Evolutionary conservation across 2,797 vertebrate genomes (phyloP).

Genomic region (Danionella dracula): DNA sequence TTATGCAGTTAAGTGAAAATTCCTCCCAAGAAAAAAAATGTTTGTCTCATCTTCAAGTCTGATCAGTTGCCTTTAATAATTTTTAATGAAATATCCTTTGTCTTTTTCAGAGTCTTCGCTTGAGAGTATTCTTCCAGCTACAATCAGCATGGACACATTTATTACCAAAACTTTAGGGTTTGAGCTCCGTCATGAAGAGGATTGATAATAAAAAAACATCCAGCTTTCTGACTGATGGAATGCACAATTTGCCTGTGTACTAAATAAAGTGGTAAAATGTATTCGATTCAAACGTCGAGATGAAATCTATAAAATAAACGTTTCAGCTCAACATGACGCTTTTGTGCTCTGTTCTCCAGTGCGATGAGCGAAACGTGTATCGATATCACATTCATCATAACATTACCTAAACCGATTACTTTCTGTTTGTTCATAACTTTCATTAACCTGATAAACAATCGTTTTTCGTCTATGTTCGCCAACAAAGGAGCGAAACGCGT

Average conservation of each 20-base stretch:
- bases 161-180: slow-evolving; percentile 76
- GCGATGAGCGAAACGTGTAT: background rate
- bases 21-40: no score
- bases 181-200: slow-evolving; percentile 21
- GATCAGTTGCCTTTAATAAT: background rate
- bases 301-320: no score
- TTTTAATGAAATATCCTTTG: slow-evolving; percentile 15
- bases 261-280: no score
- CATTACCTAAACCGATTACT: no score
- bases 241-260: no score
- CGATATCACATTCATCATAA: no score
- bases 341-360: background rate
- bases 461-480: background rate
- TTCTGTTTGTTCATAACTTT: background rate
- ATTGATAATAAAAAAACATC: no score
- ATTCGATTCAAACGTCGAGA: no score
- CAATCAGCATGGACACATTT: slow-evolving; percentile 78
- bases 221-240: no score
- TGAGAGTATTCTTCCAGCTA: slow-evolving; percentile 75
- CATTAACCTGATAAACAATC: background rate
- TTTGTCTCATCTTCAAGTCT: no score
- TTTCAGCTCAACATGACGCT: no score
- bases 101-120: slow-evolving; percentile 60
- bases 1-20: no score
- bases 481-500: slow-evolving; percentile 2